Evolutionary conservation across 2,113 vertebrate genomes (phyloP), one percentile per base, ranked within the genome.

Genomic region (Verasper variegatus): DNA sequence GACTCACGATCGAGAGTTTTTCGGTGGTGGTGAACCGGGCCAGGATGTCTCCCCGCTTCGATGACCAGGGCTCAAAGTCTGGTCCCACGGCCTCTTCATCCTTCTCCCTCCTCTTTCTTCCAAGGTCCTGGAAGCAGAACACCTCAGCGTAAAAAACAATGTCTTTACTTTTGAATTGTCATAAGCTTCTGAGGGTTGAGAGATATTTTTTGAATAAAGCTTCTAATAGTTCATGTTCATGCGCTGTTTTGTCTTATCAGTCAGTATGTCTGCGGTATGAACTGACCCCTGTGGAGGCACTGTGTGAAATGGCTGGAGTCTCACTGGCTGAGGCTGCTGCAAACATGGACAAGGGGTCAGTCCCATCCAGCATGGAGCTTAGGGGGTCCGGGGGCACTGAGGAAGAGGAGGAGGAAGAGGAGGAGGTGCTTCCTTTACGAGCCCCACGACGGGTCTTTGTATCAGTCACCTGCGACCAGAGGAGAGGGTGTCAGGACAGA

Each of bases 11-110:
- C 1, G 98, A 99, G 0, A 99, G 96, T 68, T 97, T 99, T 80
- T 99, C 98, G 0, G 96, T 98, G 51, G 98, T 99, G 9, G 98
- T 99, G 86, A 99, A 99, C 72, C 97, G 94, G 69, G 97, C 90
- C 55, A 99, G 94, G 86, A 99, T 98, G 59, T 99, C 97, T n/a
- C 95, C 96, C 14, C 97, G 95, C 81, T 98, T 99, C 71, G 84
- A 92, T 5, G 95, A 94, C 98, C 98, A 99, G 0, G 95, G 95
- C 27, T 99, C 97, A 93, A 99, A 99, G 81, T 99, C 97, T 14
- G 79, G 80, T 47, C 96, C 96, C 1, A 99, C 93, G 0, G 71
- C 80, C 23, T 92, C 93, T 68, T 82, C 93, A 4, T 96, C 95
- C 45, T 97, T 95, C 15, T 97, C 96, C 2, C 85, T 89, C 70